Base-by-base conservation (phyloP, 2,113 vertebrate species). In the Mustela nigripes region DNA sequence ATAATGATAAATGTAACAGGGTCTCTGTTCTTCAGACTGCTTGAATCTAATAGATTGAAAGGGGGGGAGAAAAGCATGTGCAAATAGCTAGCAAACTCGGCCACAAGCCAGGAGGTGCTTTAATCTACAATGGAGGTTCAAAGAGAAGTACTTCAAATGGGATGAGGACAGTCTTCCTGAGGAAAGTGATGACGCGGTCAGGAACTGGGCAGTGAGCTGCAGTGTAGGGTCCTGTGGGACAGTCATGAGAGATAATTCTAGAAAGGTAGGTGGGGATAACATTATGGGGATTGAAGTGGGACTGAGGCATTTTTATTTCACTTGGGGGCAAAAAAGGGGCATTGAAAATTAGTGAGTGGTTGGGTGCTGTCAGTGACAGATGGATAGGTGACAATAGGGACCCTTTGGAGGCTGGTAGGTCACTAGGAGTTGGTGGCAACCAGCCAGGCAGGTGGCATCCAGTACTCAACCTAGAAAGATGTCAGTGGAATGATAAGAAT, bases 61-160 rank as follows among this genome's bases (percentile, higher is more conserved):
- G 11, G 24, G 33, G 73, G 39, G 42, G 45, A 12, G 36, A 62
- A 60, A 12, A 6, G 65, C 4, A 9, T 7, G 14, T 3, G 16
- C 26, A 56, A 26, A 65, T 36, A 85, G 39, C 22, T 63, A 76
- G 53, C 22, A 33, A 39, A 24, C 7, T 79, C 24, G 22, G 36
- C 6, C 56, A 36, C 6, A 42, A 36, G 26, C 22, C 58, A 89
- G 19, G 56, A 82, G 31, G 42, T 15, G 8, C 69, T 60, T 96
- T 33, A 39, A 36, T 73, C 10, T 63, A 31, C 11, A 50, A 6
- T 45, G 67, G 31, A 67, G 36, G 83, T 63, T 73, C 45, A 78
- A 79, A 93, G 36, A 93, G 65, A 78, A 78, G 58, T 76, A 39
- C 2, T 82, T 97, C 33, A 91, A 60, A 15, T 78, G 24, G 3